A percentile compares a stretch with the other conserved stretches of the same genome.
phyloP scores from a whole-genome alignment of 2,113 vertebrate species.

The Ailurus styani region DNA sequence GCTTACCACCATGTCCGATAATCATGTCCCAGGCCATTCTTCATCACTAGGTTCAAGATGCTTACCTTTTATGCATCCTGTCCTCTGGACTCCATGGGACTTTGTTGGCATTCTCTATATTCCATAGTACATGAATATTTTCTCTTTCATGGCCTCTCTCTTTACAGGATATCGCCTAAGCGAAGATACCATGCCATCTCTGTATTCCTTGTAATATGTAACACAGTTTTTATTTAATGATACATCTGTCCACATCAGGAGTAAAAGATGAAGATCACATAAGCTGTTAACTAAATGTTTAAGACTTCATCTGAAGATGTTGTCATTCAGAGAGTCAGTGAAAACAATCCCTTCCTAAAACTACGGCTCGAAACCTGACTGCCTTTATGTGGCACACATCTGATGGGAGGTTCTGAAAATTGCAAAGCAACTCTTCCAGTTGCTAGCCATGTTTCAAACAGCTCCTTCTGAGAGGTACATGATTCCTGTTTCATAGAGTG shows the following conservation, averaged over 20 bases:
- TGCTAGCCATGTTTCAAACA: neutral
- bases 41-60: neutral
- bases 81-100: neutral
- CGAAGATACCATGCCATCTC: neutral
- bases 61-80: neutral
- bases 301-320: neutral
- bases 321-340: neutral
- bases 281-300: neutral
- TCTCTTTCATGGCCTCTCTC: neutral
- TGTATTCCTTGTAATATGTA: neutral
- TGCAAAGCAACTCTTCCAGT: neutral
- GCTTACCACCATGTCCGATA: neutral
- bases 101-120: neutral
- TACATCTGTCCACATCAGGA: neutral
- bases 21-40: neutral
- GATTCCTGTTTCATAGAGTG: neutral
- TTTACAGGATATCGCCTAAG: neutral
- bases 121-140: neutral
- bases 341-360: neutral
- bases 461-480: neutral
- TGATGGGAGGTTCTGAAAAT: neutral
- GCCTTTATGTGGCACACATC: neutral
- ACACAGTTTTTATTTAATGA: neutral
- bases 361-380: neutral
- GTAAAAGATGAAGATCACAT: neutral